These are phyloP conservation scores for Dorcus hopei DNA, from an alignment of 2,888 invertebrate genomes.

Conservation along the genomic window DNA sequence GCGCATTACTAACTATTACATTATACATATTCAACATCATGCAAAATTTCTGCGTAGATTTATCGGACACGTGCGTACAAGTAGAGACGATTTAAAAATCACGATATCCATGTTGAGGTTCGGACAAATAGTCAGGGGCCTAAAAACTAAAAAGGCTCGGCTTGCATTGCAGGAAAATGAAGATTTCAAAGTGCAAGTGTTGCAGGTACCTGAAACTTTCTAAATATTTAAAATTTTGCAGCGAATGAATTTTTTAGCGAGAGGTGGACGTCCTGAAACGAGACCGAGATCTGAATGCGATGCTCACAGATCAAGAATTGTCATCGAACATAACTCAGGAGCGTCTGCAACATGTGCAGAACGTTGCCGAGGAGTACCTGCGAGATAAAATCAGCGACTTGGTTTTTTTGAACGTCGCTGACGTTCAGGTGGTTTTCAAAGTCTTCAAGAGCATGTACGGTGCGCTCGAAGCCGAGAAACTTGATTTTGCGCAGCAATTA, in stretches of 20 bases:
- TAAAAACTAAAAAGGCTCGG: constrained; percentile 32
- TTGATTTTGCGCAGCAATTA: constrained; percentile 7
- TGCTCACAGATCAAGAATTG: constrained; percentile 43
- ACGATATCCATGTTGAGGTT: constrained; percentile 48
- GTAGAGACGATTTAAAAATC: constrained; percentile 39
- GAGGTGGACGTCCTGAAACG: constrained; percentile 37
- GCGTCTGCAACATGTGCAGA: constrained; percentile 41
- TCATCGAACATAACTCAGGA: constrained; percentile 39
- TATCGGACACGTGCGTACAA: constrained; percentile 46
- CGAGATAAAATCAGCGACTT: constrained; percentile 42
- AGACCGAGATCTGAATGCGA: constrained; percentile 41
- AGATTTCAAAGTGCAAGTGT: constrained; percentile 30
- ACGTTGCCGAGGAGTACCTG: constrained; percentile 42
- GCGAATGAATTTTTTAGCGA: constrained; percentile 35
- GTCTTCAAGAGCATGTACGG: constrained; percentile 42
- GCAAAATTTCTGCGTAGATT: constrained; percentile 34
- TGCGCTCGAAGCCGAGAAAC: constrained; percentile 31
- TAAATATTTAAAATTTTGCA: constrained; percentile 27
- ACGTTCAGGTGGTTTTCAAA: constrained; percentile 40
- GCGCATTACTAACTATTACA: neutral
- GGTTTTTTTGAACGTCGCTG: constrained; percentile 42
- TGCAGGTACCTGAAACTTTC: constrained; percentile 25
- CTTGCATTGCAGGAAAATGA: constrained; percentile 26
- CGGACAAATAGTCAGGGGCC: constrained; percentile 38
- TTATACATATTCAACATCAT: too few relatives aligned